Conservation (phyloP, 2,113 vertebrate genomes). For the Callipepla californica region DNA sequence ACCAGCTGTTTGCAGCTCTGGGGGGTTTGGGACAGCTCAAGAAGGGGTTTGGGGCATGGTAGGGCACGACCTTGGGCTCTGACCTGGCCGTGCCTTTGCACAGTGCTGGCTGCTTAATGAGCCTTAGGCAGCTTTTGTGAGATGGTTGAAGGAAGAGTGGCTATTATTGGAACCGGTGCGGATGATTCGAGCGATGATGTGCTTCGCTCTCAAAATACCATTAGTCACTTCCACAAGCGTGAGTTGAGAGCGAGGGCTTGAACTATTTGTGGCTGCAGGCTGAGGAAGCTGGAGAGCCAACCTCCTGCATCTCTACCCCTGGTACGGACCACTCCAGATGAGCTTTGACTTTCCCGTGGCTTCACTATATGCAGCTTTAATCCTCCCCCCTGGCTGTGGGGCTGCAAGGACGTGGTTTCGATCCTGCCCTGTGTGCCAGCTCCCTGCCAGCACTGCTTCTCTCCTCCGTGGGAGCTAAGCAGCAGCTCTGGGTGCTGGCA, state of each 20-base stretch:
- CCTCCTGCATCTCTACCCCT: neutral
- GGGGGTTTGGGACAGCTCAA: neutral
- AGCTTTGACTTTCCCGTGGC: neutral
- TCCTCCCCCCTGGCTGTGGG: neutral
- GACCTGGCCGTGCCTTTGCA: neutral
- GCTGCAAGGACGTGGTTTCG: neutral
- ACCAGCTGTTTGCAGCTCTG: neutral
- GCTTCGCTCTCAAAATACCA: conserved; percentile 16
- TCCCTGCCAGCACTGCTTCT: neutral
- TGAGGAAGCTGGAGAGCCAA: neutral
- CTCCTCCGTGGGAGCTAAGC: neutral
- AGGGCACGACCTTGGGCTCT: neutral
- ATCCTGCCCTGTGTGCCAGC: neutral
- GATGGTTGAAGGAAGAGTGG: neutral
- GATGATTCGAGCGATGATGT: conserved; percentile 7
- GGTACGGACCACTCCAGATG: neutral
- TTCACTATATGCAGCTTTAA: accelerated
- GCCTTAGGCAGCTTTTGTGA: neutral
- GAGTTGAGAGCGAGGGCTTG: neutral
- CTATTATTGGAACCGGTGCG: conserved; percentile 18
- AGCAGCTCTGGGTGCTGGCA: conserved; percentile 30
- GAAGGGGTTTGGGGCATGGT: neutral
- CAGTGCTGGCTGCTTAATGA: conserved; percentile 21
- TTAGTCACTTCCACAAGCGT: conserved; percentile 3
- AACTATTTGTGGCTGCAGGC: conserved; percentile 14